A percentile compares a stretch with the other conserved stretches of the same genome.
phyloP scores from a whole-genome alignment of 2,113 vertebrate genomes.

The Carollia perspicillata region DNA sequence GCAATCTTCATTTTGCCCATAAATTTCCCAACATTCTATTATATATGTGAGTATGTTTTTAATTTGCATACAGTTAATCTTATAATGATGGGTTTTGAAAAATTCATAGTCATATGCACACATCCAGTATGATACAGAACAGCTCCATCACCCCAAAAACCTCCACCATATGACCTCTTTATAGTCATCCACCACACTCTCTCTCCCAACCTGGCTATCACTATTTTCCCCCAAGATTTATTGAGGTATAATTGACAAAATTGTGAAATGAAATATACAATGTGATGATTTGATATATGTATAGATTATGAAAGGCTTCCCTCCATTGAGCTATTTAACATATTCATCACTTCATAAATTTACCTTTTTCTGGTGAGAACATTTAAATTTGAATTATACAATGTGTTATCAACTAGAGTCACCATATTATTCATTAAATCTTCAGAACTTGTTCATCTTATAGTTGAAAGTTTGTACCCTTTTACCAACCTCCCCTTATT shows the following conservation, averaged over 20 bases:
- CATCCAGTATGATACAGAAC: not conserved
- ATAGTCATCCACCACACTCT: not conserved
- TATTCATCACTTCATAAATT: not conserved
- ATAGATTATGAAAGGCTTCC: not conserved
- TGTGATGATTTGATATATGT: not conserved
- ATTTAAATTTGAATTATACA: not conserved
- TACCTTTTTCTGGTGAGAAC: not conserved
- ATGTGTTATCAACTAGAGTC: not conserved
- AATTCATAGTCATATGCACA: not conserved
- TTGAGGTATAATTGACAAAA: not conserved
- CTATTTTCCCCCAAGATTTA: not conserved
- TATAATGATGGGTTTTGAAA: not conserved
- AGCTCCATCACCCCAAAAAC: not conserved
- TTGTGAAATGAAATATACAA: not conserved
- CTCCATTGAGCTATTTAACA: not conserved
- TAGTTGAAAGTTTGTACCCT: not conserved
- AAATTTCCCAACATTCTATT: not conserved
- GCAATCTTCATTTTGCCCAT: not conserved
- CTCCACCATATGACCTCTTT: not conserved
- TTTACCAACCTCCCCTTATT: not conserved
- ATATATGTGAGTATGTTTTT: not conserved
- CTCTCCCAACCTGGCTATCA: not conserved
- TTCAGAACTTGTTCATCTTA: not conserved
- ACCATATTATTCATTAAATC: not conserved
- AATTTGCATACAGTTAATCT: not conserved